Evolutionary conservation across 30 jellyfish, hydroid and myxozoan genomes (phyloP).

Genomic region (Euphysa ruthae): DNA sequence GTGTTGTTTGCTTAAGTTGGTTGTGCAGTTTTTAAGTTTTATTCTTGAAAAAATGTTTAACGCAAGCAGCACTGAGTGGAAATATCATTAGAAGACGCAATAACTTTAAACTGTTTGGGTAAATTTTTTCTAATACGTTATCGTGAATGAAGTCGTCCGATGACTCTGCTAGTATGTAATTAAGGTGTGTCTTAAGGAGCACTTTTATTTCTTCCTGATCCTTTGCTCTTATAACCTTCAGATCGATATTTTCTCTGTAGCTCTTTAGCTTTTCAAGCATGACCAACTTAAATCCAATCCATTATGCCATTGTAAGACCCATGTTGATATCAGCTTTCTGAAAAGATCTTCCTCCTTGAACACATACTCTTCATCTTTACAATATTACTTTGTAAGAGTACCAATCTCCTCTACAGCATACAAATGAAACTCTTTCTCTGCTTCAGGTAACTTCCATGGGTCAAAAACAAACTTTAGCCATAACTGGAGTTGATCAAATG

Average conservation of each 20-base stretch:
- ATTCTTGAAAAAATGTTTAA: background rate
- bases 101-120: background rate
- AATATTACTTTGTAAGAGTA: background rate
- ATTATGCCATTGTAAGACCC: background rate
- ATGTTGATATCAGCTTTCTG: background rate
- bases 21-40: background rate
- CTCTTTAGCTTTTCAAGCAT: background rate
- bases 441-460: slow-evolving; percentile 1
- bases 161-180: background rate
- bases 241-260: background rate
- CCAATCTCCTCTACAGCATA: background rate
- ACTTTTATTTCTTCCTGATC: background rate
- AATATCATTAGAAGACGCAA: background rate
- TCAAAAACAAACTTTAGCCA: background rate
- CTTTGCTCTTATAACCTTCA: background rate
- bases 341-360: background rate
- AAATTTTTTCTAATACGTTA: background rate
- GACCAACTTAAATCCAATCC: background rate
- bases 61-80: background rate
- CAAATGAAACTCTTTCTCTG: background rate
- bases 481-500: slow-evolving; percentile 6
- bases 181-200: background rate
- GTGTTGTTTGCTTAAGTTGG: background rate
- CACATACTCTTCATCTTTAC: background rate
- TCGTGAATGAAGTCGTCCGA: background rate